Evolutionary conservation across 2,113 vertebrate species (phyloP).

Genomic region (Cynoglossus semilaevis): DNA sequence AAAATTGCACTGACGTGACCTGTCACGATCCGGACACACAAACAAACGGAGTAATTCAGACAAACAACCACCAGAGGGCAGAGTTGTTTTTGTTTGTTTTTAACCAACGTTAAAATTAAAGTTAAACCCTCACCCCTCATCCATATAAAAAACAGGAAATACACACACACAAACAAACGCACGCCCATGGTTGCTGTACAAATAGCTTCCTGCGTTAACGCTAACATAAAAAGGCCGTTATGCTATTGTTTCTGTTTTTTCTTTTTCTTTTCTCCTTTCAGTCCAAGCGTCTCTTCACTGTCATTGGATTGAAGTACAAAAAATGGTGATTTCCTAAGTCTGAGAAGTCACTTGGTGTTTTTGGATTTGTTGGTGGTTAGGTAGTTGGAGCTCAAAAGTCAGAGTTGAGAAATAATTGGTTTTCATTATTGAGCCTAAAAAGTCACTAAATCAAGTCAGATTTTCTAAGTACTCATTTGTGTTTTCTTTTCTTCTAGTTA

Average conservation of each 20-base stretch:
- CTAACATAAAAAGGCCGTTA: too few relatives aligned
- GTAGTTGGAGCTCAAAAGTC: too few relatives aligned
- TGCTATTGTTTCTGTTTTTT: too few relatives aligned
- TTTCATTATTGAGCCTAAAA: too few relatives aligned
- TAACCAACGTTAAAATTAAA: neutral
- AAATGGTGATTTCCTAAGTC: too few relatives aligned
- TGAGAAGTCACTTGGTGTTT: too few relatives aligned
- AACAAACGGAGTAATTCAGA: neutral
- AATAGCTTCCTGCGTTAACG: conserved; percentile 48
- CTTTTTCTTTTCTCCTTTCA: conserved; percentile 3
- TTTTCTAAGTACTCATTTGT: too few relatives aligned
- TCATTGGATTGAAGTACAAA: conserved; percentile 3
- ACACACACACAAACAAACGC: neutral
- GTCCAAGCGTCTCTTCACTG: conserved; percentile 18
- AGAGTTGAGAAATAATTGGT: too few relatives aligned
- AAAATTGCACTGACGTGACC: conserved; percentile 71
- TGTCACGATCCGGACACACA: conserved; percentile 16
- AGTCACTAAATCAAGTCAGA: too few relatives aligned
- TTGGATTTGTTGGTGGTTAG: too few relatives aligned
- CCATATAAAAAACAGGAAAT: neutral
- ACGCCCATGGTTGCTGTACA: conserved; percentile 60
- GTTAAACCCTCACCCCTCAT: too few relatives aligned
- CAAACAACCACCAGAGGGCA: neutral
- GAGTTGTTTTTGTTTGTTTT: conserved; percentile 5
- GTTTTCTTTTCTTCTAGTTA: too few relatives aligned